Evolutionary conservation across 2,888 invertebrate species (phyloP).

Genomic region (Cacoxenus indagator): DNA sequence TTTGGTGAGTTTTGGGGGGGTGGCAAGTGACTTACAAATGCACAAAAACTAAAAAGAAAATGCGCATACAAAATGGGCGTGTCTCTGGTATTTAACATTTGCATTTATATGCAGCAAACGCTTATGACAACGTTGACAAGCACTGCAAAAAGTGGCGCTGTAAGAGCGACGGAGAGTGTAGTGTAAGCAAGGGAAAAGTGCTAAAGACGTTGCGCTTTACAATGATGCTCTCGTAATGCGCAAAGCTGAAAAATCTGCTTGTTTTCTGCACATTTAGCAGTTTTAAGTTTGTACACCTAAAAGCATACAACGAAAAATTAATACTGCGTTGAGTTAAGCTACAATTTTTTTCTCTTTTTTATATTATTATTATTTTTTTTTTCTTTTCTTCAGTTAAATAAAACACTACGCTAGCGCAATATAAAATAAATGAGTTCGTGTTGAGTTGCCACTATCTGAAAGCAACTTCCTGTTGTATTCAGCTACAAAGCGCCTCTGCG

Average conservation of each 20-base stretch:
- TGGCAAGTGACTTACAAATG: too few relatives aligned
- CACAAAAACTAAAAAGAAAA: not conserved
- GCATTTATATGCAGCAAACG: conserved; percentile 25
- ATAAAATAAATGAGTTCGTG: not conserved
- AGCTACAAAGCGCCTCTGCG: not conserved
- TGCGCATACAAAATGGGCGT: conserved; percentile 2
- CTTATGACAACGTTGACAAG: conserved; percentile 19
- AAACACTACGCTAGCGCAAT: not conserved
- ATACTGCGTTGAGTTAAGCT: not conserved
- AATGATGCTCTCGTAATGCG: conserved; percentile 16
- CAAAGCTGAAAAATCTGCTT: conserved; percentile 27
- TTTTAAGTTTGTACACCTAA: conserved; percentile 29
- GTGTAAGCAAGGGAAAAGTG: too few relatives aligned
- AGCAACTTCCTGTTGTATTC: not conserved
- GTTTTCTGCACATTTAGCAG: conserved; percentile 50
- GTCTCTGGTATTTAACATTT: conserved; percentile 18
- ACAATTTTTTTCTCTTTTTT: not conserved
- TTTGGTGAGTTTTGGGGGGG: too few relatives aligned
- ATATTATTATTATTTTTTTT: too few relatives aligned
- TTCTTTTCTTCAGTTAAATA: too few relatives aligned
- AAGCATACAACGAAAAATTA: conserved; percentile 29
- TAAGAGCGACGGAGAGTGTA: not conserved
- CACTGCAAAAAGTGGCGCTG: conserved; percentile 1
- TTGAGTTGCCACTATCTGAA: not conserved
- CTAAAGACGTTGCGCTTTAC: conserved; percentile 10